Conservation (phyloP, 2,113 vertebrate genomes). For the Heterotilapia buettikoferi region DNA sequence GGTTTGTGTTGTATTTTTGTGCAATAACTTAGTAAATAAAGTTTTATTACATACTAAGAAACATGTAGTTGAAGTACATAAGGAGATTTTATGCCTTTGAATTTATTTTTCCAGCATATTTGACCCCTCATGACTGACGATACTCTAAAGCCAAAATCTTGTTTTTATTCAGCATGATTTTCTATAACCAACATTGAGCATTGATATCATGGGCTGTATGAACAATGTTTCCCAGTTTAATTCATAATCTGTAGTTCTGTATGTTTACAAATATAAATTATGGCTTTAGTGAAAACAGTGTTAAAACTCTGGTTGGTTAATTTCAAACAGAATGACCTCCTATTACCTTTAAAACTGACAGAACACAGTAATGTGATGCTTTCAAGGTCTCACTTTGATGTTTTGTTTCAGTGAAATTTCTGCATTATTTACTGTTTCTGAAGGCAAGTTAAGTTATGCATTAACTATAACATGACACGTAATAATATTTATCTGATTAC, state of each 20-base stretch:
- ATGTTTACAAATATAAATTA: not conserved
- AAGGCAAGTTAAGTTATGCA: not conserved
- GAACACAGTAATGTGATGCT: not conserved
- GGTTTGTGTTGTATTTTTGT: not conserved
- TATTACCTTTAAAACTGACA: not conserved
- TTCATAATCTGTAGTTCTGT: not conserved
- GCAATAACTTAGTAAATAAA: not conserved
- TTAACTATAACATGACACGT: rapidly evolving
- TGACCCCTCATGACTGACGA: not conserved
- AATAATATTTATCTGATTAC: not conserved
- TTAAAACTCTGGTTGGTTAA: not conserved
- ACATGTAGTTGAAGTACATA: not conserved
- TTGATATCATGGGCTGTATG: rapidly evolving
- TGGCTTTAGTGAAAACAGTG: not conserved
- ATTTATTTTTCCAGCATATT: not conserved
- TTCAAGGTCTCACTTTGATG: not conserved
- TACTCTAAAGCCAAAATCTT: not conserved
- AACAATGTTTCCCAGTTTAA: not conserved
- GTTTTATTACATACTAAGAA: not conserved
- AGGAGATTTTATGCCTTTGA: not conserved
- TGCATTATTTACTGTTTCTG: not conserved
- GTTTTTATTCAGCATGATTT: not conserved
- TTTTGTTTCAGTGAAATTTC: not conserved
- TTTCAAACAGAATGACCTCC: not conserved
- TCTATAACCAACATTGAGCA: not conserved